Base-by-base conservation (phyloP, 2,113 vertebrate genomes). In the Tonatia bakeri region DNA sequence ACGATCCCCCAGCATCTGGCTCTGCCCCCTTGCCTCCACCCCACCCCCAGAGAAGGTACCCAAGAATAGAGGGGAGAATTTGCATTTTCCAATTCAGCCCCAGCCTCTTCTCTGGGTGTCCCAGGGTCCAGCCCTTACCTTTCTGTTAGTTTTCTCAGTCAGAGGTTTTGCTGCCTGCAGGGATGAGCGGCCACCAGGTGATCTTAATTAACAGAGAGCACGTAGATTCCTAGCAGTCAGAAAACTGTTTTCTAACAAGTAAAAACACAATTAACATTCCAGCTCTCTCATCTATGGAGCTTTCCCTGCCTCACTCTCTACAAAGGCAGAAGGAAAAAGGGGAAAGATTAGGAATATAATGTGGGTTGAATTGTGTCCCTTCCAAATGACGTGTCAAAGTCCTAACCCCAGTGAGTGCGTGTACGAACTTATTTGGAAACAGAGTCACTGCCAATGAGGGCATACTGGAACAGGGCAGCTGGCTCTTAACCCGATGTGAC, bases 191-290 rank as follows among this genome's bases (percentile, higher is more conserved):
- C 91, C 93, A 72, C 73, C 69, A 96, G 95, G 43, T 97, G 90
- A 96, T 95, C 43, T 7, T 88, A 96, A 96, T 97, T 96, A 97
- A 91, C 81, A n/a, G 80, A 5, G 52, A 97, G 83, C 96, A 95
- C 47, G 26, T 91, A 59, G 59, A 86, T 96, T 91, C 92, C 87
- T 96, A 96, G 95, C 91, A 97, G 90, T 96, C 94, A 84, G 96
- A 4, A 40, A 90, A 80, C 92, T 67, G 80, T 94, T 98, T 96
- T 82, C 97, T 84, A 96, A 94, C 96, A 96, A 93, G 97, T 85
- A 43, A 96, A 97, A 98, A 97, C 73, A 91, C 94, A 96, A 98
- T 97, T 96, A 96, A 72, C 40, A 14, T 94, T 93, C 26, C 56
- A 76, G 94, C 4, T 3, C n/a, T 88, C 86, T 97, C 97, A 94